A percentile compares a stretch with the other conserved stretches of the same genome.
These are phyloP conservation scores for Linnaemya vulpina DNA, from an alignment of 2,888 invertebrate species.

Conservation along the genomic window DNA sequence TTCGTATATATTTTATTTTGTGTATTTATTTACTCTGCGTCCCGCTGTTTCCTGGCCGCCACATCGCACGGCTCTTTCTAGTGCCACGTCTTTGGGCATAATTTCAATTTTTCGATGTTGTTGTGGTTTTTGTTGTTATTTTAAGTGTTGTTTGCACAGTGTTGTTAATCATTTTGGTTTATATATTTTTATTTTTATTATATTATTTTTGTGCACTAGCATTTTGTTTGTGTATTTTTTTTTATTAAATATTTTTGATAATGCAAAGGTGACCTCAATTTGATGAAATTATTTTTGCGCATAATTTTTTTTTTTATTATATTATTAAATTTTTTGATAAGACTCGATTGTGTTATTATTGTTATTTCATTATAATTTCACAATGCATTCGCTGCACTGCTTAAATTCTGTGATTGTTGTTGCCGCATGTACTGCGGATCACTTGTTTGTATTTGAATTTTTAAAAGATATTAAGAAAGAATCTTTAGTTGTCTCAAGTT, in stretches of 20 bases:
- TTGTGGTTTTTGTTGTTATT: slow-evolving; percentile 56
- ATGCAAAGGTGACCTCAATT: slow-evolving; percentile 74
- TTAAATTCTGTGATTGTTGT: slow-evolving; percentile 2
- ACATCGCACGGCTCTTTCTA: slow-evolving; percentile 27
- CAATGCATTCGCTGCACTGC: slow-evolving; percentile 16
- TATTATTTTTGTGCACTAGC: slow-evolving; percentile 55
- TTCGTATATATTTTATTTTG: slow-evolving; percentile 38
- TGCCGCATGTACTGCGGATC: not conserved
- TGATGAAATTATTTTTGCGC: slow-evolving; percentile 66
- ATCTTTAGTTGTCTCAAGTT: not conserved
- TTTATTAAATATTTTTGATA: slow-evolving; percentile 71
- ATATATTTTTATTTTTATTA: slow-evolving; percentile 39
- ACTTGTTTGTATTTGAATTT: not conserved
- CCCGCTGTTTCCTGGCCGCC: slow-evolving; percentile 59
- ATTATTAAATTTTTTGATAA: slow-evolving; percentile 59
- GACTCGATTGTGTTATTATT: slow-evolving; percentile 37
- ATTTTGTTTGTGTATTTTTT: slow-evolving; percentile 48
- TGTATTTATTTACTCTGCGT: slow-evolving; percentile 19
- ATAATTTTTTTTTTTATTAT: slow-evolving; percentile 46
- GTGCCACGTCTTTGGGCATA: slow-evolving; percentile 36
- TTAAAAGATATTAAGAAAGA: not conserved
- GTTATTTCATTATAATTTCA: slow-evolving; percentile 38
- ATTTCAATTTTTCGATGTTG: slow-evolving; percentile 62
- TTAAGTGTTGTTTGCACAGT: slow-evolving; percentile 66
- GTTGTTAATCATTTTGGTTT: slow-evolving; percentile 70